Conservation (phyloP, 2,797 vertebrate genomes). For the Sardinella longiceps region DNA sequence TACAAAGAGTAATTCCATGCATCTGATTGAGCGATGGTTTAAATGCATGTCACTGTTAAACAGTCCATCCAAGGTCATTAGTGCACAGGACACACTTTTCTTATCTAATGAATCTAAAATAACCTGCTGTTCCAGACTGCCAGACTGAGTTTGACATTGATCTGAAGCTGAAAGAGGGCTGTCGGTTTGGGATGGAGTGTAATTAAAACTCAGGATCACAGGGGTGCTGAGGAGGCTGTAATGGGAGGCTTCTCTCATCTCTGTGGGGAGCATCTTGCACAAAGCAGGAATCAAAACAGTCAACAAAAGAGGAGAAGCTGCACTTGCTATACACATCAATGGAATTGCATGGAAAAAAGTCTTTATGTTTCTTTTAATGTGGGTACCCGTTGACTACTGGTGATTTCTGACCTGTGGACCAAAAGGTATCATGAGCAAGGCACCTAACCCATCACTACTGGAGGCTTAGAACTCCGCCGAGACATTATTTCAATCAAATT, state of each 20-base stretch:
- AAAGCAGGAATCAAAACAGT: neutral
- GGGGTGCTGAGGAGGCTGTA: neutral
- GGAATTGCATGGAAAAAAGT: too few species aligned
- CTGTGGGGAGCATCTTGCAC: neutral
- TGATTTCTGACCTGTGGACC: too few species aligned
- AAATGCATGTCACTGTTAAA: neutral
- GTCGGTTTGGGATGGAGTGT: neutral
- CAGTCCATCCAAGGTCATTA: neutral
- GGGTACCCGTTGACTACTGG: too few species aligned
- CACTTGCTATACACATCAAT: neutral
- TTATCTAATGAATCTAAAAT: neutral
- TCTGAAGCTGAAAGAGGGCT: neutral
- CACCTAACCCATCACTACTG: too few species aligned
- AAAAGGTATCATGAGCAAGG: too few species aligned
- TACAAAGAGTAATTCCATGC: neutral
- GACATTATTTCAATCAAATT: too few species aligned
- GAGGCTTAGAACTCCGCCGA: too few species aligned
- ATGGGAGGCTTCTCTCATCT: neutral
- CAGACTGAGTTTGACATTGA: neutral
- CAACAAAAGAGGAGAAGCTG: neutral
- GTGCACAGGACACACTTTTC: neutral
- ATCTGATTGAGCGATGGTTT: neutral
- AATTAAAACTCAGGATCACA: slow-evolving; percentile 1
- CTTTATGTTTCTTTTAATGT: too few species aligned
- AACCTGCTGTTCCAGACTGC: neutral